These are phyloP conservation scores for Lissocephala sabroskyi DNA, from an alignment of 2,888 invertebrate genomes.

Conservation along the genomic window DNA sequence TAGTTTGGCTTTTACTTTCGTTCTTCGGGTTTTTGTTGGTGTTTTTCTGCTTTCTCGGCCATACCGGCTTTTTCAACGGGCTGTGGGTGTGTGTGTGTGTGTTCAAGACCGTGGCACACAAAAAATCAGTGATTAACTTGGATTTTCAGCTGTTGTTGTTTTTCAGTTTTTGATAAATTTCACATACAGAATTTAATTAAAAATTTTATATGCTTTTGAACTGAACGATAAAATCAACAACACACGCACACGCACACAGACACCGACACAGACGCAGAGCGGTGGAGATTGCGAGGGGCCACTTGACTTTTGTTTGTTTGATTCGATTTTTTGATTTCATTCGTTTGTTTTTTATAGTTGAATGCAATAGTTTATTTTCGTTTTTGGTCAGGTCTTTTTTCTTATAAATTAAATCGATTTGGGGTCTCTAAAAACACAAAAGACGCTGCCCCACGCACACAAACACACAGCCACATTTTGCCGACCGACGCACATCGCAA, in stretches of 20 bases:
- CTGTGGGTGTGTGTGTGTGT: constrained; percentile 10
- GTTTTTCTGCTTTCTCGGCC: constrained; percentile 26
- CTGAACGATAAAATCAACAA: constrained; percentile 10
- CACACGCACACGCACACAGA: no score
- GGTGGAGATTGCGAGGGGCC: no score
- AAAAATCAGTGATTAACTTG: constrained; percentile 20
- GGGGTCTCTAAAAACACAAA: constrained; percentile 30
- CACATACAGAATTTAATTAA: constrained; percentile 35
- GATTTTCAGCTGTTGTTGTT: constrained; percentile 16
- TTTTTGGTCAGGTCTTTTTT: neutral
- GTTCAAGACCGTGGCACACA: constrained; percentile 8
- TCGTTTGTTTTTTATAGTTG: neutral
- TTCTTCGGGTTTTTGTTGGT: constrained; percentile 24
- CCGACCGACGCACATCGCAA: constrained; percentile 34
- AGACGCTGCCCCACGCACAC: constrained; percentile 4
- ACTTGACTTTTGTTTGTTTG: constrained; percentile 15
- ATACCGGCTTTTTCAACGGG: constrained; percentile 41
- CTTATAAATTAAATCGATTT: constrained; percentile 51
- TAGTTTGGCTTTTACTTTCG: constrained; percentile 54
- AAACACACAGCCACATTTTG: constrained; percentile 15
- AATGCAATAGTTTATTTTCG: no score
- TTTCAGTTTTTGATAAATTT: constrained; percentile 35
- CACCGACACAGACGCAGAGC: neutral
- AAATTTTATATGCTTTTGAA: constrained; percentile 10
- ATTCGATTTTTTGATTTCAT: constrained; percentile 10